These are phyloP conservation scores for Toxotes jaculatrix DNA, from an alignment of 2,113 vertebrate genomes.

Conservation along the genomic window DNA sequence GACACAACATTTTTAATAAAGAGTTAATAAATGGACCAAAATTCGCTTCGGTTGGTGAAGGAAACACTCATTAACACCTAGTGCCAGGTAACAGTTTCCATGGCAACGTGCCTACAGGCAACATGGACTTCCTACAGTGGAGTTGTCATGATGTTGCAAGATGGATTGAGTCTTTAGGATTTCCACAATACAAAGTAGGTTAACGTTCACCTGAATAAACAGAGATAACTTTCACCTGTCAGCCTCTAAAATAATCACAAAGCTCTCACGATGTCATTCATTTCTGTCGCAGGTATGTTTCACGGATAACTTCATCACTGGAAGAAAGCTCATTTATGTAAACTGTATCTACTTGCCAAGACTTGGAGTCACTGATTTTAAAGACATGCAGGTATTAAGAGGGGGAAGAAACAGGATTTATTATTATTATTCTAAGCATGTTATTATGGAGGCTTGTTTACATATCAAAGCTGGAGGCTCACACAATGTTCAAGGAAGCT, in stretches of 20 bases:
- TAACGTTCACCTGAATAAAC: background rate
- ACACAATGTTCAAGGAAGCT: slow-evolving; percentile 17
- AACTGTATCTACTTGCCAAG: slow-evolving; percentile 87
- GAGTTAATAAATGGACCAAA: background rate
- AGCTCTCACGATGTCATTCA: background rate
- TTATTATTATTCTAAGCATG: background rate
- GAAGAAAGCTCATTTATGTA: slow-evolving; percentile 89
- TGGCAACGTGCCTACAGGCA: slow-evolving; percentile 66
- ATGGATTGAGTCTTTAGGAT: slow-evolving; percentile 83
- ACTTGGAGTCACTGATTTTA: slow-evolving; percentile 90
- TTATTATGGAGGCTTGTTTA: slow-evolving; percentile 19
- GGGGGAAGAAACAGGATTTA: too few species aligned
- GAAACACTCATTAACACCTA: background rate
- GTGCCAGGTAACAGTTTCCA: slow-evolving; percentile 67
- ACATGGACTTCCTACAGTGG: slow-evolving; percentile 81
- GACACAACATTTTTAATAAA: background rate
- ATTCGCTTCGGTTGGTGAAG: background rate
- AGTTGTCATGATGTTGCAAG: slow-evolving; percentile 76
- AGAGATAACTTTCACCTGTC: background rate
- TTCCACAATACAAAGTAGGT: slow-evolving; percentile 81
- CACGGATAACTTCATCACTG: slow-evolving; percentile 88
- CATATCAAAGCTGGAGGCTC: slow-evolving; percentile 31
- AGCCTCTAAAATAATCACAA: background rate
- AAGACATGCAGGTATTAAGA: slow-evolving; percentile 89
- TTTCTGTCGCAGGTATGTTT: slow-evolving; percentile 88